Evolutionary conservation across 1,140 invertebrate species (phyloP), one percentile per base, ranked within the genome.

Genomic region (Idris sp.): DNA sequence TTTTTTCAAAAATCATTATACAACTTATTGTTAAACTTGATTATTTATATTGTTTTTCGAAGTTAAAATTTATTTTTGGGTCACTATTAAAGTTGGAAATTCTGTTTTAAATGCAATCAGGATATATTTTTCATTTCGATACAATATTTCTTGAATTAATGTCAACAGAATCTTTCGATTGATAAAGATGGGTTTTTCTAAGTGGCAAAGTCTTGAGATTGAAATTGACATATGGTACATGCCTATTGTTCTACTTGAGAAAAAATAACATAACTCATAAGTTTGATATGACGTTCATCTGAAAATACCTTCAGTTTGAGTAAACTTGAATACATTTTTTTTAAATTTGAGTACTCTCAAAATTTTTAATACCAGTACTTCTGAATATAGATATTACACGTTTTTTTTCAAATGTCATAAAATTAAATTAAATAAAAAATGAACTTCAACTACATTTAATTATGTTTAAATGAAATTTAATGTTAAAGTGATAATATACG

Each of bases 261-360:
- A 51, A 44, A 5, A 13, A 46, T 15, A 43, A 64, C 59, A 53
- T 53, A 53, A 64, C 35, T 64, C 53, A 53, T 44, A 64, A 64
- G 59, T 64, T 64, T 6, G 13, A 13, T 9, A 19, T 18, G 33
- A 33, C 43, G 28, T 51, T 61, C 33, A 14, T 14, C 15, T 6
- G 11, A 40, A 46, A 61, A 46, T 38, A 38, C 38, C 51, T 49
- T 40, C 22, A 11, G 18, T 33, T 48, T 30, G 25, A 25, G 4
- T 26, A 51, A 62, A 62, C 59, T 62, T 62, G 51, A 49, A 26
- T 62, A 22, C 2, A 22, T 22, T 22, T 22, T 4, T 22, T 22
- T 22, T 2, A 6, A 6, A 22, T 22, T n/a, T n/a, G n/a, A n/a
- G n/a, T n/a, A n/a, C n/a, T n/a, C n/a, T n/a, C n/a, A n/a, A n/a